A percentile compares a stretch with the other conserved stretches of the same genome.
Evolutionary conservation across 2,113 vertebrate genomes (phyloP).

Genomic region (Steatornis caripensis): DNA sequence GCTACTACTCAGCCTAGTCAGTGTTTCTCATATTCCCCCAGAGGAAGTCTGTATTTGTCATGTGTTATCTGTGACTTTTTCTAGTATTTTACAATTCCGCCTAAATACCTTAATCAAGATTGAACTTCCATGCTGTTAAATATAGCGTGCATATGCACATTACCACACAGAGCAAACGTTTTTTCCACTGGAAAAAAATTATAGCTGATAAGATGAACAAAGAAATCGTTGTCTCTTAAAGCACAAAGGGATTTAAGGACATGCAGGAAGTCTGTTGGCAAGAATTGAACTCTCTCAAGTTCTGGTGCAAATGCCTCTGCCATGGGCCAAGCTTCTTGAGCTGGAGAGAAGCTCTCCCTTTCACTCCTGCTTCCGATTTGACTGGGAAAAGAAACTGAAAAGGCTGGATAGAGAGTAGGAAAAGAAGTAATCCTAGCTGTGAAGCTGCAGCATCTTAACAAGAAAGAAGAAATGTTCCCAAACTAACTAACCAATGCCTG

Average conservation of each 20-base stretch:
- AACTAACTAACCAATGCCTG: slow-evolving; percentile 17
- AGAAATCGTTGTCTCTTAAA: not conserved
- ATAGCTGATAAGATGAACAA: slow-evolving; percentile 27
- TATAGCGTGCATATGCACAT: not conserved
- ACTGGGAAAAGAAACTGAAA: slow-evolving; percentile 41
- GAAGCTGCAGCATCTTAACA: slow-evolving; percentile 28
- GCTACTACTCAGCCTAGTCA: not conserved
- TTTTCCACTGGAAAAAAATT: not conserved
- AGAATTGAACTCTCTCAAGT: not conserved
- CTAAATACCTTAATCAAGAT: not conserved
- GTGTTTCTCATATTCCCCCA: not conserved
- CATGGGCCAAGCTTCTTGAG: not conserved
- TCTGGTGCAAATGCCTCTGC: not conserved
- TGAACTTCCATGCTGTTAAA: not conserved
- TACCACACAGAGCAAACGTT: not conserved
- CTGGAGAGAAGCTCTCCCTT: slow-evolving; percentile 25
- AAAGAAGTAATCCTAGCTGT: slow-evolving; percentile 38
- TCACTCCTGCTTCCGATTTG: slow-evolving; percentile 33
- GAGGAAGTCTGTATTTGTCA: not conserved
- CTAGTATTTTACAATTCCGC: not conserved
- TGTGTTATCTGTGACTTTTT: not conserved
- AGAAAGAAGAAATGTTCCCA: slow-evolving; percentile 34
- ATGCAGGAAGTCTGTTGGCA: slow-evolving; percentile 11
- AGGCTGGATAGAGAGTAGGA: slow-evolving; percentile 23
- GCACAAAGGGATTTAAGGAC: slow-evolving; percentile 16